Base-by-base conservation (phyloP, 2,888 invertebrate genomes). In the Adineta ricciae region DNA sequence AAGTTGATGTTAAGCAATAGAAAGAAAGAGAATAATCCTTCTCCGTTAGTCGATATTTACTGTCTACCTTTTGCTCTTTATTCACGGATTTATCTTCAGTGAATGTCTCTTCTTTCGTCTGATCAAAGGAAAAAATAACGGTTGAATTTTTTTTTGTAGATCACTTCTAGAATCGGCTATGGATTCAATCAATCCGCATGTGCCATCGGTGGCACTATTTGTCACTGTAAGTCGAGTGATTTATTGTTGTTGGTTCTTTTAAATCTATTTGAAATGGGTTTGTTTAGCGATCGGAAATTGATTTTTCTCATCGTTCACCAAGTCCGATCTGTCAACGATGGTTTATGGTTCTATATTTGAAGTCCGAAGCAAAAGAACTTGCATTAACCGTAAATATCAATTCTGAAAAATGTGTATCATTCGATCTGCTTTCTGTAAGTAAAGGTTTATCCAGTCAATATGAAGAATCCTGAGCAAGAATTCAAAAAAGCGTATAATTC, bases 401-500 rank as follows among this genome's bases (percentile, higher is more conserved):
- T 64, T 36, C 19, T 2, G 32, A 64, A 46, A 46, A 46, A 46
- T 8, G 11, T 8, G 3, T 19, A 19, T 3, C 3, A 50, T 50
- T 50, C 19, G 19, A 3, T 50, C 19, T 50, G 8, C 19, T 50
- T 19, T 50, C 50, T 50, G 19, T 50, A 19, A 19, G 3, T 9
- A 50, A 27, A 64, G 64, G 64, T 86, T n/a, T 86, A 84, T 72
- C 84, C 86, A 21, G 86, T 86, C 21, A 86, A 86, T 54, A 86
- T 86, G 86, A 86, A 86, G 41, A 86, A 84, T 27, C 86, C 86
- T 24, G 86, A 86, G 52, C 86, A 84, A 19, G 86, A 86, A 52
- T 86, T 86, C 56, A 78, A 83, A 56, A 84, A 86, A 52, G 84
- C 82, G 19, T 84, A 84, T 56, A 82, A 84, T 21, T 56, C 84